Percentiles rank a stretch among this genome's conserved stretches.
Evolutionary conservation across 2,888 invertebrate genomes (phyloP).

Genomic region (Drosophila setosimentum): DNA sequence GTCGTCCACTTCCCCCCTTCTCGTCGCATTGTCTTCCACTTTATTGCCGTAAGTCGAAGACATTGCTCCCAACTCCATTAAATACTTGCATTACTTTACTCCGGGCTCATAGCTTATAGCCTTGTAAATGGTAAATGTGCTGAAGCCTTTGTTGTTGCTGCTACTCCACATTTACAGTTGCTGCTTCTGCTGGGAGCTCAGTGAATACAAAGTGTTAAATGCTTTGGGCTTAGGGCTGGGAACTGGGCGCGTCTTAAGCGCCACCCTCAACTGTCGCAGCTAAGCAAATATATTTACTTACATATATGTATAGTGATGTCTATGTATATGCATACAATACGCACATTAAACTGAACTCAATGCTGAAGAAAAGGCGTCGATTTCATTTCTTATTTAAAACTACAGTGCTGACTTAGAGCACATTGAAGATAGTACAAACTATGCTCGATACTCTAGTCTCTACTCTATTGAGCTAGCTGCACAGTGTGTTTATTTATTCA

Average conservation of each 20-base stretch:
- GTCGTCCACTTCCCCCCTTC: not conserved
- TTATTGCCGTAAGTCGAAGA: constrained; percentile 57
- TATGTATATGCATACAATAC: not conserved
- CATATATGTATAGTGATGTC: not conserved
- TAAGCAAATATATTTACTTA: constrained; percentile 42
- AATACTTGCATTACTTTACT: constrained; percentile 49
- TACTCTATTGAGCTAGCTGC: not conserved
- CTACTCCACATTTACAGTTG: constrained; percentile 13
- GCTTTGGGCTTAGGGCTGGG: constrained; percentile 44
- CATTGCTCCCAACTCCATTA: constrained; percentile 15
- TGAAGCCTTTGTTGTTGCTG: constrained; percentile 60
- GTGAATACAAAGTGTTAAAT: constrained; percentile 74
- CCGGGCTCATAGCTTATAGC: constrained; percentile 56
- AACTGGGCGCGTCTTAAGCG: constrained; percentile 20
- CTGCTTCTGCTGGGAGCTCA: constrained; percentile 36
- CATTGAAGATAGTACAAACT: not conserved
- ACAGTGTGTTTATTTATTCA: constrained; percentile 73
- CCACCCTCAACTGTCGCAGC: constrained; percentile 26
- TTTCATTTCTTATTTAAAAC: constrained; percentile 77
- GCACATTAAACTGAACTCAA: constrained; percentile 48
- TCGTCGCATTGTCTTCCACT: constrained; percentile 30
- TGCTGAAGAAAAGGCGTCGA: constrained; percentile 56
- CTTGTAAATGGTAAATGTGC: constrained; percentile 61
- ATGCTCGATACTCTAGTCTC: not conserved
- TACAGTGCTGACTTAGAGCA: constrained; percentile 15